Base-by-base conservation (phyloP, 2,113 vertebrate species). In the Dicaeum eximium region DNA sequence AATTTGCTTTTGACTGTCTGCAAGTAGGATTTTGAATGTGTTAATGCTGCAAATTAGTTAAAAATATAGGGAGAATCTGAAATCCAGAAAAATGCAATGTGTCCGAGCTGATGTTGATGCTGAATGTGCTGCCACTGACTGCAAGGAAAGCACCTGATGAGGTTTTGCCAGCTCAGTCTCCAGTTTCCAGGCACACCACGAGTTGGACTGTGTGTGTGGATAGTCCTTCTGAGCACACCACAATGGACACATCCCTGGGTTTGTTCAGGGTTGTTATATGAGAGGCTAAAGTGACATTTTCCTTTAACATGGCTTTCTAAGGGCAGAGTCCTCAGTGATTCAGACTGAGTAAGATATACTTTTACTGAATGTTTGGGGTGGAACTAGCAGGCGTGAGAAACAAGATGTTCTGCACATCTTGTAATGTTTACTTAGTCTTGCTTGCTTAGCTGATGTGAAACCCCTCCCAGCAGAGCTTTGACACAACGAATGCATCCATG, bases 171-270 rank as follows among this genome's bases (percentile, higher is more conserved):
- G 28, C 51, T 90, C 24, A 11, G 60, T 18, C 40, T 65, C 15
- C 30, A 31, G 15, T 47, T 80, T n/a, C 47, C 42, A 35, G 38
- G 44, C 30, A 37, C 4, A 4, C 44, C 48, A 13, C 2, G 0
- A 0, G 4, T 42, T 48, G 56, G 56, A 5, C 69, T 12, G 28
- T 33, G 53, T 12, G 28, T 33, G 53, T 57, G 40, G 24, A 17
- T 16, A 13, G 35, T 77, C 30, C 25, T 51, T 71, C 33, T 6
- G 5, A 48, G 57, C 42, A 13, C 48, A 54, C 2, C 2, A 1
- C 1, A 1, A 1, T 16, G n/a, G 28, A 7, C 5, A 3, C 27
- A 7, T 53, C 48, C 44, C 70, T 65, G 45, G 2, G 0, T 31
- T 58, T 67, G 25, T 64, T 86, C 85, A 57, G 62, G 22, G 9